Evolutionary conservation across 1,140 invertebrate genomes (phyloP), one percentile per base, ranked within the genome.

Genomic region (Phenacoccus solenopsis): DNA sequence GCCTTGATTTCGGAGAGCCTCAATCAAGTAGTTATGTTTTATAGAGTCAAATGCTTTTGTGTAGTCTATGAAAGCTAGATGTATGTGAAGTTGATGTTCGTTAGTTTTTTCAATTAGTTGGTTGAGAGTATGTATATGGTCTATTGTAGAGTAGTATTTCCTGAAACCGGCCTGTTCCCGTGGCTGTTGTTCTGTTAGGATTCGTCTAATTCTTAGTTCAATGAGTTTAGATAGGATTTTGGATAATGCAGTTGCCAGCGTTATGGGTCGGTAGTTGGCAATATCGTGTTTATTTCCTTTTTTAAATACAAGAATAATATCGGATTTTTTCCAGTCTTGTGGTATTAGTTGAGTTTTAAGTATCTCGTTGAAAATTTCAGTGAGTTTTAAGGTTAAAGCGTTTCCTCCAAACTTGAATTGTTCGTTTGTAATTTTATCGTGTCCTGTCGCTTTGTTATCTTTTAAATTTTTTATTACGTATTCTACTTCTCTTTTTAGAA

Each of bases 221-320:
- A 72, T 21, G 5, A 70, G 28, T 68, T 59, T 61, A 27, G 70
- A 68, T 22, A 72, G 49, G 24, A 69, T 68, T 71, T 72, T 72
- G 32, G 77, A 77, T 0, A 77, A 20, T n/a, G 71, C 72, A 27
- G 75, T 70, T 71, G 76, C 70, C 0, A 76, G 73, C 38, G 75
- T 76, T 68, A 78, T 76, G 7, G 77, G 75, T 24, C 76, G 73
- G 25, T 76, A 78, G 68, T 77, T 78, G 0, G 69, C 70, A 70
- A 78, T 74, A 16, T 75, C 71, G 1, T 71, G 69, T 30, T 74
- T 75, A 32, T 76, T 73, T 0, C 75, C 75, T 73, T 77, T 77
- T 72, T 78, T 77, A 61, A 75, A 75, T 0, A 78, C 24, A 35
- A 77, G 64, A 12, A 77, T 75, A 9, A 78, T 74, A 71, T 76